phyloP scores from a whole-genome alignment of 2,113 vertebrate genomes.

The Hassar affinis region DNA sequence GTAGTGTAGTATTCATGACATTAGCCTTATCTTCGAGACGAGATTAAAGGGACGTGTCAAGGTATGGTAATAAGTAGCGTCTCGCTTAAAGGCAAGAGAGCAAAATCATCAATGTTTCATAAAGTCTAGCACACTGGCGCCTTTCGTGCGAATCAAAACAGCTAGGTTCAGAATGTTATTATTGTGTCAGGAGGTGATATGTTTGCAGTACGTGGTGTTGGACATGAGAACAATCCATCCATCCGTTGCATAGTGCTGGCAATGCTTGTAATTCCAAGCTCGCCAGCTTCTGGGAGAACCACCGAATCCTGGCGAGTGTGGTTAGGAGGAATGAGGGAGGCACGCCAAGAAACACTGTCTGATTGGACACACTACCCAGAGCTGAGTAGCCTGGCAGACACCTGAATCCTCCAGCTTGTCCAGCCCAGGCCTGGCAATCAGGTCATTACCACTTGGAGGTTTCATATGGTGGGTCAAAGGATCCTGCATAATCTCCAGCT shows the following conservation, averaged over 20 bases:
- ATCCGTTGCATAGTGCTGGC: conserved; percentile 24
- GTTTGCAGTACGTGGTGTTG: not conserved
- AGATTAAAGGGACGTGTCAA: not conserved
- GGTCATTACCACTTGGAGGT: conserved; percentile 23
- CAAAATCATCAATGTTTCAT: not conserved
- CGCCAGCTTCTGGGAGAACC: conserved; percentile 33
- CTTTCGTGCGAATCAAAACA: not conserved
- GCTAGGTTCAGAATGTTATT: not conserved
- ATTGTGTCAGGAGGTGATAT: not conserved
- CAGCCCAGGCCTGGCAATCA: conserved; percentile 35
- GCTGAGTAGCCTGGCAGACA: conserved; percentile 46
- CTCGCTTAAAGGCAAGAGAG: not conserved
- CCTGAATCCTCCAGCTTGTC: conserved; percentile 34
- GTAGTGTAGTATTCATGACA: not conserved
- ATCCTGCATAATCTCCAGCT: conserved; percentile 20
- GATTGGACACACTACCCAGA: conserved; percentile 45
- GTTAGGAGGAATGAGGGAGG: conserved; percentile 15
- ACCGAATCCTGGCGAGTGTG: conserved; percentile 26
- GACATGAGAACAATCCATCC: conserved; percentile 3
- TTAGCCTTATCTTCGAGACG: not conserved
- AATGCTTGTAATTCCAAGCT: conserved; percentile 21
- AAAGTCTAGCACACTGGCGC: not conserved
- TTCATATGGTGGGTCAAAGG: conserved; percentile 35
- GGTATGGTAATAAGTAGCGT: not conserved
- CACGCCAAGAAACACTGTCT: conserved; percentile 34